phyloP scores from a whole-genome alignment of 2,797 vertebrate genomes.

The Prunella strophiata region DNA sequence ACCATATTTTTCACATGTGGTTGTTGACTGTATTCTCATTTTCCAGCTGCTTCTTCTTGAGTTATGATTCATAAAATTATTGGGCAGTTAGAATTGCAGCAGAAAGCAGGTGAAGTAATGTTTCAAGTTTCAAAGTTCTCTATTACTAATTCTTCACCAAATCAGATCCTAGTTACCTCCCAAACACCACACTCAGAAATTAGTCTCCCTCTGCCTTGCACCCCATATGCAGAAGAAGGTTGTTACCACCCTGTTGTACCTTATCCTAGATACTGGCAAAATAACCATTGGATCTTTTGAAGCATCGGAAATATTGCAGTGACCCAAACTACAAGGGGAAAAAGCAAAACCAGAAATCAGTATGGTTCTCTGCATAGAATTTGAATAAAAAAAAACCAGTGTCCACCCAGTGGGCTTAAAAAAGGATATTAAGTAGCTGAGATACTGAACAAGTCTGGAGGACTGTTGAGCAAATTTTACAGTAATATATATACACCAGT shows the following conservation, averaged over 20 bases:
- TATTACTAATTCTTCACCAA: neutral
- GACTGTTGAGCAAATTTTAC: neutral
- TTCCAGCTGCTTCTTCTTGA: neutral
- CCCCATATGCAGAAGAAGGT: neutral
- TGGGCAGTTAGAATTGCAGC: neutral
- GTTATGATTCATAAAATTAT: neutral
- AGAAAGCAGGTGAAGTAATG: neutral
- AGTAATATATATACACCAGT: neutral
- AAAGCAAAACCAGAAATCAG: neutral
- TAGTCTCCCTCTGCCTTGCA: neutral
- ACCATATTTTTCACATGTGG: neutral
- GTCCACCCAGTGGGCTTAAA: neutral
- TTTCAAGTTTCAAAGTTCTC: neutral
- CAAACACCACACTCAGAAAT: neutral
- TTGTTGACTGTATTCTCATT: neutral
- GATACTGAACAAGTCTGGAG: neutral
- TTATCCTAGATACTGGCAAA: neutral
- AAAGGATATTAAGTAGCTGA: neutral
- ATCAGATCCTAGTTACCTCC: neutral
- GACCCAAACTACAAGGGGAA: neutral
- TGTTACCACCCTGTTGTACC: neutral
- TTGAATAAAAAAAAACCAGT: neutral
- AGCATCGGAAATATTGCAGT: neutral
- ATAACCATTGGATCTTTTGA: neutral
- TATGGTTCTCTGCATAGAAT: neutral